Percentiles rank a stretch among this genome's conserved stretches.
These are phyloP conservation scores for Benitochromis conjunctus DNA, from an alignment of 2,113 vertebrate genomes.

Conservation along the genomic window DNA sequence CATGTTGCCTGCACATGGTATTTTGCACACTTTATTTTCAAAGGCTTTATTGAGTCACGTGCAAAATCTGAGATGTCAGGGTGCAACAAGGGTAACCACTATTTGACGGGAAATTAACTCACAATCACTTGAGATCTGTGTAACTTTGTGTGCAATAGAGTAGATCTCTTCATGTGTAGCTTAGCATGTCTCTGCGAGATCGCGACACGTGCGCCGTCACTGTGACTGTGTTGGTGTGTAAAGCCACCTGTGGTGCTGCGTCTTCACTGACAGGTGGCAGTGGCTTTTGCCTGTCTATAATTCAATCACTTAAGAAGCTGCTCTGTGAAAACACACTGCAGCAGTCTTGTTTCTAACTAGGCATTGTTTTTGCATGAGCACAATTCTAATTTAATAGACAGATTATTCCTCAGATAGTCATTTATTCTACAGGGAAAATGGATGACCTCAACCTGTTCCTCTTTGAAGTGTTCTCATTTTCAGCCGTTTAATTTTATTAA, in stretches of 20 bases:
- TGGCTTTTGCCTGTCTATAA: background rate
- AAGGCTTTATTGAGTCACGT: background rate
- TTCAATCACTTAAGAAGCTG: background rate
- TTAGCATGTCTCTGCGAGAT: background rate
- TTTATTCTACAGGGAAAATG: background rate
- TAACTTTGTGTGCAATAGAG: background rate
- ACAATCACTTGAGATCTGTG: background rate
- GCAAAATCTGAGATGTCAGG: background rate
- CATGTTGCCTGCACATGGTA: background rate
- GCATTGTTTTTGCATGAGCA: background rate
- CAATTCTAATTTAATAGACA: background rate
- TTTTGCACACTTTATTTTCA: background rate
- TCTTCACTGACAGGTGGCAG: constrained; percentile 58
- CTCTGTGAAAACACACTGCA: background rate
- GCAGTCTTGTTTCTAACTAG: background rate
- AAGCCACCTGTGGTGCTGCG: constrained; percentile 57
- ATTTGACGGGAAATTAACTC: background rate
- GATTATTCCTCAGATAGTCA: background rate
- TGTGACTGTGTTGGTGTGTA: background rate
- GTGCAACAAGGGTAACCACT: background rate
- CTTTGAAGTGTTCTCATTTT: background rate
- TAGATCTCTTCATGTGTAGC: background rate
- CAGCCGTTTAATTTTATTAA: constrained; percentile 8
- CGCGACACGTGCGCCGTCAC: constrained; percentile 1
- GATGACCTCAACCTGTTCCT: background rate